Conservation (phyloP, 1,140 invertebrate genomes). For the Aphelenchoides fujianensis region DNA sequence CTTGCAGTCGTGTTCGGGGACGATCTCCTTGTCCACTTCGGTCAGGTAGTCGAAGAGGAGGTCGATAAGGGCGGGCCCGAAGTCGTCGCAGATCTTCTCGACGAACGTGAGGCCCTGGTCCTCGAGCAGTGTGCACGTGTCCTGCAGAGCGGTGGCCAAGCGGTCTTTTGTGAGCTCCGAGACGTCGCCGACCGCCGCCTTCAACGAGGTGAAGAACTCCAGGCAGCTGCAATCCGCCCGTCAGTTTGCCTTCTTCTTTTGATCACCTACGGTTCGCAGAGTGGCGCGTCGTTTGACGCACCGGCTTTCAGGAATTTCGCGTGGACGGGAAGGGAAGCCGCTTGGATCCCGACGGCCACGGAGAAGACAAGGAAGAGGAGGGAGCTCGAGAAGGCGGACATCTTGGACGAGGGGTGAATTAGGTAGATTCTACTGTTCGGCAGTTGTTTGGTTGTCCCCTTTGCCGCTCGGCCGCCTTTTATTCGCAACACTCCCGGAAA, state of each 20-base stretch:
- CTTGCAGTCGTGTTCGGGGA: neutral
- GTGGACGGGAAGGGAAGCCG: neutral
- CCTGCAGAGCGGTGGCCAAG: neutral
- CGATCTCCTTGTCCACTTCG: neutral
- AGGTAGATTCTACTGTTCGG: too few species aligned
- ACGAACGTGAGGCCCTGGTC: neutral
- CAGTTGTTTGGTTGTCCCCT: too few species aligned
- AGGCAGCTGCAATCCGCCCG: too few species aligned
- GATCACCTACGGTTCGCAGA: conserved; percentile 4
- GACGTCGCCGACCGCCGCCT: neutral
- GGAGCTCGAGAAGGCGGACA: neutral
- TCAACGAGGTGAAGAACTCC: neutral
- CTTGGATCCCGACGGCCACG: neutral
- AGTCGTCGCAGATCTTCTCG: neutral
- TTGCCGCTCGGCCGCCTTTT: too few species aligned
- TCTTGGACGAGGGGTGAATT: too few species aligned
- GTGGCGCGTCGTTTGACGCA: neutral
- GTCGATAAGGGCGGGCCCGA: neutral
- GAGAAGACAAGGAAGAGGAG: neutral
- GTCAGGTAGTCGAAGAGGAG: neutral
- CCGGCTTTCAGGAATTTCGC: neutral
- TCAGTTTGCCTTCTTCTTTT: too few species aligned
- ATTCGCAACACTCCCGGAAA: too few species aligned
- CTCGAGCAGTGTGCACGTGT: neutral
- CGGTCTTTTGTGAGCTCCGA: neutral